phyloP scores from a whole-genome alignment of 2,113 vertebrate genomes.

The Galemys pyrenaicus region DNA sequence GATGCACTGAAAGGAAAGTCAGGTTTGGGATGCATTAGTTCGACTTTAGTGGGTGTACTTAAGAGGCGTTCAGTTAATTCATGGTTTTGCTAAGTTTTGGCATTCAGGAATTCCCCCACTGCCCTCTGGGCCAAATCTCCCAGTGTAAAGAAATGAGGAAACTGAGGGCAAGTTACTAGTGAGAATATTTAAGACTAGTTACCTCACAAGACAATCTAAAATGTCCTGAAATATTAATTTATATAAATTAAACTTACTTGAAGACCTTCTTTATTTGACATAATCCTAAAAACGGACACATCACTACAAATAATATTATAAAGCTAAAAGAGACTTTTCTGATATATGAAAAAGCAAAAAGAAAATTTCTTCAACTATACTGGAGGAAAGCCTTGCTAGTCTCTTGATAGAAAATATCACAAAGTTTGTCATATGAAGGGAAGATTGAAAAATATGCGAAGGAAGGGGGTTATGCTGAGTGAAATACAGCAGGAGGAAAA shows the following conservation, averaged over 20 bases:
- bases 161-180: not conserved
- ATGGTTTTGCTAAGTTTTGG: not conserved
- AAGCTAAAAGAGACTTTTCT: not conserved
- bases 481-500: too few species aligned
- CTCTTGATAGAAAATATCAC: not conserved
- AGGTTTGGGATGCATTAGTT: not conserved
- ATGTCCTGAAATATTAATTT: not conserved
- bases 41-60: not conserved
- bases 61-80: not conserved
- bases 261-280: not conserved
- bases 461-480: too few species aligned
- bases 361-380: not conserved
- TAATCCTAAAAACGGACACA: not conserved
- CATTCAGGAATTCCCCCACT: not conserved
- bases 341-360: conserved; percentile 19
- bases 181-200: not conserved
- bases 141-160: conserved; percentile 4
- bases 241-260: not conserved
- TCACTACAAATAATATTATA: not conserved
- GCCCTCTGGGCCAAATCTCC: not conserved
- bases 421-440: not conserved
- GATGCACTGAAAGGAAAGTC: not conserved
- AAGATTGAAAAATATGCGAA: too few species aligned
- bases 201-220: not conserved
- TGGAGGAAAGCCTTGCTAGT: not conserved